Evolutionary conservation across 2,888 invertebrate species (phyloP).

Genomic region (Ophraella communa): DNA sequence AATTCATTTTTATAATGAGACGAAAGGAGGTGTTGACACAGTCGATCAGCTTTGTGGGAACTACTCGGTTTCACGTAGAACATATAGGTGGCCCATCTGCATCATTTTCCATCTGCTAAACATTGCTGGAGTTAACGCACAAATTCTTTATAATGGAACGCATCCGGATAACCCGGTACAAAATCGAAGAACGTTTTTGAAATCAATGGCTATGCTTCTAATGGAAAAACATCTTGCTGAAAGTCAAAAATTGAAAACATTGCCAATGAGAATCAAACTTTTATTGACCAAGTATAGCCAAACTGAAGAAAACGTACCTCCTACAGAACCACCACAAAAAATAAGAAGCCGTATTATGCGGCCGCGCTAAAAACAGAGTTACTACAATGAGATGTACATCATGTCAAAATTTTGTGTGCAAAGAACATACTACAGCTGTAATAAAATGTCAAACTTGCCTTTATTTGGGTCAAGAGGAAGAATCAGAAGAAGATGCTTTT

Average conservation of each 20-base stretch:
- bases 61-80: slow-evolving; percentile 18
- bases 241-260: slow-evolving; percentile 9
- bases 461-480: neutral
- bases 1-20: slow-evolving; percentile 15
- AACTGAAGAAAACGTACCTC: slow-evolving; percentile 1
- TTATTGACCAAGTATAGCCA: slow-evolving; percentile 10
- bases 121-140: slow-evolving; percentile 17
- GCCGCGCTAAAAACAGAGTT: slow-evolving; percentile 12
- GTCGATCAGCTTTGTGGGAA: slow-evolving; percentile 19
- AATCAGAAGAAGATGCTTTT: neutral
- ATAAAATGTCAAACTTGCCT: neutral
- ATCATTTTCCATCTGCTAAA: slow-evolving; percentile 13
- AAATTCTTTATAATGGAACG: slow-evolving; percentile 12
- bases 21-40: slow-evolving; percentile 16
- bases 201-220: neutral
- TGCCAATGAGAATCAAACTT: slow-evolving; percentile 5
- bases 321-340: slow-evolving; percentile 15
- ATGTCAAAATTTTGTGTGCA: slow-evolving; percentile 6
- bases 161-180: slow-evolving; percentile 14
- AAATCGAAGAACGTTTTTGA: slow-evolving; percentile 1
- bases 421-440: slow-evolving; percentile 11
- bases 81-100: slow-evolving; percentile 12
- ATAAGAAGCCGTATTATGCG: slow-evolving; percentile 14
- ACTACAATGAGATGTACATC: slow-evolving; percentile 12
- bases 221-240: neutral